A percentile compares a stretch with the other conserved stretches of the same genome.
Evolutionary conservation across 1,140 invertebrate genomes (phyloP).

Genomic region (Pseudoatta argentina): DNA sequence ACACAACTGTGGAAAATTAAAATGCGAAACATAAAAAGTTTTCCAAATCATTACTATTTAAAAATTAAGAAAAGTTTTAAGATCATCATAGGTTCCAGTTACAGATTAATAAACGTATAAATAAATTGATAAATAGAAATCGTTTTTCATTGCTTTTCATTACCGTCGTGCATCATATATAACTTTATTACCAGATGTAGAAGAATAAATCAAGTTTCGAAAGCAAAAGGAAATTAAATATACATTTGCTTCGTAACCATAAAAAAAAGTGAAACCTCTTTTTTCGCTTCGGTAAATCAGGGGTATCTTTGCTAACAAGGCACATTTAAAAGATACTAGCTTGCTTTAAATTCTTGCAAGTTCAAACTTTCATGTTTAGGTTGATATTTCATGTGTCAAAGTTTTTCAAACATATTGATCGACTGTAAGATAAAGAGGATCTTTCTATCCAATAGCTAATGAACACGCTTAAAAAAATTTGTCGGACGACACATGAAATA

Average conservation of each 20-base stretch:
- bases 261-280: neutral
- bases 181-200: neutral
- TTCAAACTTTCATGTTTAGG: neutral
- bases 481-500: too few relatives aligned
- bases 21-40: too few relatives aligned
- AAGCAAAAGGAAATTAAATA: neutral
- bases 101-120: too few relatives aligned
- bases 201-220: neutral
- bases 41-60: too few relatives aligned
- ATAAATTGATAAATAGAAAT: neutral
- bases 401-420: too few relatives aligned
- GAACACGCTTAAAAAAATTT: too few relatives aligned
- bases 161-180: neutral
- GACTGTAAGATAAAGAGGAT: too few relatives aligned
- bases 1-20: too few relatives aligned
- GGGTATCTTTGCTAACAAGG: neutral
- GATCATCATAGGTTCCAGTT: too few relatives aligned
- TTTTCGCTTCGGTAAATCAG: neutral
- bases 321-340: neutral
- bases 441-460: too few relatives aligned
- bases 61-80: too few relatives aligned
- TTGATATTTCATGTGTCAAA: too few relatives aligned
- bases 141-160: neutral
- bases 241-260: neutral
- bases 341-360: neutral